Conservation (phyloP, 2,113 vertebrate genomes). For the Petrocephalus microphthalmus region DNA sequence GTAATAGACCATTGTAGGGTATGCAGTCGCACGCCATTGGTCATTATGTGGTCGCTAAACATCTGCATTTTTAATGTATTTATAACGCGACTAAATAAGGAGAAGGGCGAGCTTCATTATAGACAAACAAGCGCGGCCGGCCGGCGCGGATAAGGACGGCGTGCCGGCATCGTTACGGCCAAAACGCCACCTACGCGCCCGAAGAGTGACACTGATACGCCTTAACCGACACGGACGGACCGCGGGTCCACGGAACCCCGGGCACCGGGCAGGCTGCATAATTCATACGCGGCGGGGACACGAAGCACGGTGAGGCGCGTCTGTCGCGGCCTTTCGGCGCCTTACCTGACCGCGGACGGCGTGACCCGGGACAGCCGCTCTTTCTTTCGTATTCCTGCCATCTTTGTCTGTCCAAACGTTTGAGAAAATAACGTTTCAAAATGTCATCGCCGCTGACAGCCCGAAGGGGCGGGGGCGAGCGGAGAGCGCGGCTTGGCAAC, state of each 20-base stretch:
- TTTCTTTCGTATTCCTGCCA: constrained; percentile 52
- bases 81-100: neutral
- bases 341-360: constrained; percentile 60
- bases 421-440: constrained; percentile 15
- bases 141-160: neutral
- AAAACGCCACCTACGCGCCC: neutral
- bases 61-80: neutral
- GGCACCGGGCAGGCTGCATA: neutral
- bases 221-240: neutral
- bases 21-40: neutral
- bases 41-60: neutral
- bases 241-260: neutral
- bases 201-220: neutral
- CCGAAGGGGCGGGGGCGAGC: neutral
- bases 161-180: neutral
- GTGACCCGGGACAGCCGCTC: constrained; percentile 49
- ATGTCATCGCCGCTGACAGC: constrained; percentile 1
- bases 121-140: neutral
- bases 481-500: constrained; percentile 1
- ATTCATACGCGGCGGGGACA: neutral
- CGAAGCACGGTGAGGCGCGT: constrained; percentile 21
- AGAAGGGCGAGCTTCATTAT: neutral
- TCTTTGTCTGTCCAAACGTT: constrained; percentile 21
- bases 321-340: neutral
- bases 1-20: neutral